Conservation (phyloP, 2,888 invertebrate genomes). For the Trisateles emortualis region DNA sequence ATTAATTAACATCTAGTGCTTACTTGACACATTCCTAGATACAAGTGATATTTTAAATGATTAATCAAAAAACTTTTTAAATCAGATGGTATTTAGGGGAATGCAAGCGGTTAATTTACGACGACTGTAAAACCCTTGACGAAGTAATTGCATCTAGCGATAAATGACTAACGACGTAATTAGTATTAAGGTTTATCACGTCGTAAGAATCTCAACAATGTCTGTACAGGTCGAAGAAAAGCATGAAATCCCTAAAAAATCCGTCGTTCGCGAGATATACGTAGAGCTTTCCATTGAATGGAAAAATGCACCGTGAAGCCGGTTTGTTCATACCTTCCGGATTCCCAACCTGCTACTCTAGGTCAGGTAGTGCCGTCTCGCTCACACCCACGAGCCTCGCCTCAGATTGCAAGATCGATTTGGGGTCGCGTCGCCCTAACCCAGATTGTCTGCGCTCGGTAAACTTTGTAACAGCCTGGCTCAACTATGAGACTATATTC, state of each 20-base stretch:
- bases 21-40: neutral
- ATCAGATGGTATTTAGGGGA: neutral
- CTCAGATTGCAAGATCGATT: slow-evolving; percentile 75
- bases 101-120: slow-evolving; percentile 1
- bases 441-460: slow-evolving; percentile 77
- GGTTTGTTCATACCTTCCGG: slow-evolving; percentile 84
- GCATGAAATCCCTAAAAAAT: slow-evolving; percentile 59
- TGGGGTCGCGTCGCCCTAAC: slow-evolving; percentile 85
- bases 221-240: slow-evolving; percentile 36
- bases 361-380: slow-evolving; percentile 74
- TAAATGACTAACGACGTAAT: slow-evolving; percentile 16
- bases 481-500: slow-evolving; percentile 31
- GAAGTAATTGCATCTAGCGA: slow-evolving; percentile 4
- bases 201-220: neutral
- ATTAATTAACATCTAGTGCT: neutral
- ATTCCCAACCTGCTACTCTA: slow-evolving; percentile 86
- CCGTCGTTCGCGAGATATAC: slow-evolving; percentile 65
- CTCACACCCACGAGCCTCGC: slow-evolving; percentile 65
- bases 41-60: neutral
- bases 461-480: slow-evolving; percentile 67
- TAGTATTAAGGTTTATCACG: neutral
- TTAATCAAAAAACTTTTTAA: neutral
- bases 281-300: slow-evolving; percentile 84
- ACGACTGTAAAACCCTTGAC: slow-evolving; percentile 11
- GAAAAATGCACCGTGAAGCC: slow-evolving; percentile 84